A percentile compares a stretch with the other conserved stretches of the same genome.
Conservation (phyloP, 2,113 vertebrate genomes). For the Bubo blakistoni region DNA sequence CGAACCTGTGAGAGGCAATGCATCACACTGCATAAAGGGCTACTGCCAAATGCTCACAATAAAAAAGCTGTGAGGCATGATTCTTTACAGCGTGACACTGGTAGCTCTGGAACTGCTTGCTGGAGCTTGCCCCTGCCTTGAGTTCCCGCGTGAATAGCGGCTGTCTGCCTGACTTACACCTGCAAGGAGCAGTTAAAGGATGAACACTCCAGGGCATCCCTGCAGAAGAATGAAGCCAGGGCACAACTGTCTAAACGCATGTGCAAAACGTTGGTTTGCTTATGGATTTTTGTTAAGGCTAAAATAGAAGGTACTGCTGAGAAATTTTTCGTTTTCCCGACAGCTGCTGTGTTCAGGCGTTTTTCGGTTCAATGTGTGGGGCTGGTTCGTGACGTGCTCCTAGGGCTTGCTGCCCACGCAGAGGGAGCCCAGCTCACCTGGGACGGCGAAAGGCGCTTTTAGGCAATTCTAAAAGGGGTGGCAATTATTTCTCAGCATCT, state of each 20-base stretch:
- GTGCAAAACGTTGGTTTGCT: neutral
- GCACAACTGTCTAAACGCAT: neutral
- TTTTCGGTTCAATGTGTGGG: neutral
- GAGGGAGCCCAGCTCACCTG: neutral
- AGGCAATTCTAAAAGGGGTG: neutral
- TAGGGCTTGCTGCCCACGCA: accelerated
- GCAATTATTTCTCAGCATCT: neutral
- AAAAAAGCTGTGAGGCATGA: too few relatives aligned
- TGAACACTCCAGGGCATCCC: too few relatives aligned
- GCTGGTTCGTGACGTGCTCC: accelerated
- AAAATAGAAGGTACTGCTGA: neutral
- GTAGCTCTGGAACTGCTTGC: neutral
- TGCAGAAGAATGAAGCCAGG: neutral
- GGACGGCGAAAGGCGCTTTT: neutral
- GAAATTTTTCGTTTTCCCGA: neutral
- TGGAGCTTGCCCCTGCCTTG: neutral
- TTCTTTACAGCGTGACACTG: too few relatives aligned
- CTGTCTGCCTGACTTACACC: neutral
- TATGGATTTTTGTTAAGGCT: neutral
- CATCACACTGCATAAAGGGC: neutral
- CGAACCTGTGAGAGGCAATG: neutral
- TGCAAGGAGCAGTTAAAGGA: too few relatives aligned
- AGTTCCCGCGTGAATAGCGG: neutral
- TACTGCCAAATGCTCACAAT: accelerated
- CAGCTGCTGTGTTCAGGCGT: neutral